Conservation (phyloP, 1,140 invertebrate species). For the Chrysomallon squamiferum region DNA sequence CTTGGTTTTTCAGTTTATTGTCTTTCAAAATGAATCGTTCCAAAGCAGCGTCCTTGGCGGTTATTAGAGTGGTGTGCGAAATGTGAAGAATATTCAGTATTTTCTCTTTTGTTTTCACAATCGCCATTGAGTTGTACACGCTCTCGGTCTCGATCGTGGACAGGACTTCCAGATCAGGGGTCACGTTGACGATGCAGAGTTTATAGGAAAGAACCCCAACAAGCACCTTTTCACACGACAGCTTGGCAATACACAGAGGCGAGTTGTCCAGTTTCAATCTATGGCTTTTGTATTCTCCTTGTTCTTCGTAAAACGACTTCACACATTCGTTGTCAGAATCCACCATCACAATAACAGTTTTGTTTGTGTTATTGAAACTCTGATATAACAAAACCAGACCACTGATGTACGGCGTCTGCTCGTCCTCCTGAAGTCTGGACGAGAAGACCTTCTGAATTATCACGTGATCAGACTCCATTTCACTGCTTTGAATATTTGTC, state of each 20-base stretch:
- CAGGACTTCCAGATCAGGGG: neutral
- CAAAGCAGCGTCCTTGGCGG: neutral
- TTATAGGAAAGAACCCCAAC: neutral
- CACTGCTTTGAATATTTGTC: neutral
- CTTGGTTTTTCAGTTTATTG: neutral
- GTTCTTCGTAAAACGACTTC: neutral
- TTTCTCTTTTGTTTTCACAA: neutral
- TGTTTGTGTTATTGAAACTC: neutral
- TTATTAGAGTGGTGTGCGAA: neutral
- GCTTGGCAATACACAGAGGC: neutral
- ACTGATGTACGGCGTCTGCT: neutral
- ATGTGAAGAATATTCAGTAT: neutral
- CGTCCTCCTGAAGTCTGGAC: neutral
- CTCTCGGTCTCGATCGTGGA: conserved; percentile 1
- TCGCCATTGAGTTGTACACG: neutral
- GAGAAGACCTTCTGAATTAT: neutral
- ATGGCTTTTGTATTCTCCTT: neutral
- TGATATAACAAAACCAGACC: neutral
- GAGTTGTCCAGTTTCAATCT: neutral
- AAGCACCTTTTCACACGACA: neutral
- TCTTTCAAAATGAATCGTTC: neutral
- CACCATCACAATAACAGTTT: neutral
- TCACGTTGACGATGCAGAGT: neutral
- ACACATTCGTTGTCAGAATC: conserved; percentile 1
- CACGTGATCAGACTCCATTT: neutral